Conservation (phyloP, 2,113 vertebrate species). For the Scomber colias region DNA sequence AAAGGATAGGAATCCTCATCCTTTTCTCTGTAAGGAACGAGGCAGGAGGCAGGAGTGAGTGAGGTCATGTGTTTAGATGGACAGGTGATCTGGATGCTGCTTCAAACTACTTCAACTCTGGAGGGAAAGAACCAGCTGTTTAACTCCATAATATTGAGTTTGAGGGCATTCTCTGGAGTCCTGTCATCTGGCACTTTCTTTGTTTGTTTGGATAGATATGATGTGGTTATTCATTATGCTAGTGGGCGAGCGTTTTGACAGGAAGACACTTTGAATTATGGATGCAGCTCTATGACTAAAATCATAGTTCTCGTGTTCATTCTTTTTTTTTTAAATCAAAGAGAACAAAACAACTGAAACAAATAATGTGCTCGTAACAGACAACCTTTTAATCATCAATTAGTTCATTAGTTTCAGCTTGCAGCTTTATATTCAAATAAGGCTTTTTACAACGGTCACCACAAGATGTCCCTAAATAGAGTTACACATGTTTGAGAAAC, state of each 20-base stretch:
- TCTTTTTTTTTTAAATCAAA: too few relatives aligned
- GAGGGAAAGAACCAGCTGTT: neutral
- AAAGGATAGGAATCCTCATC: constrained; percentile 10
- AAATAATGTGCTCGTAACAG: too few relatives aligned
- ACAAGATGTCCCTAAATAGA: too few relatives aligned
- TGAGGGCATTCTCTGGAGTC: neutral
- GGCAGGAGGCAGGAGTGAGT: neutral
- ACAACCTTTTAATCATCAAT: too few relatives aligned
- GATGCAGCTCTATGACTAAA: neutral
- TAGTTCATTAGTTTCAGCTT: too few relatives aligned
- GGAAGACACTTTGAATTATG: constrained; percentile 4
- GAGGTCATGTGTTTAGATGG: neutral
- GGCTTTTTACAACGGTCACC: too few relatives aligned
- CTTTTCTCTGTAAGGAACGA: neutral
- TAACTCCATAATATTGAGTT: neutral
- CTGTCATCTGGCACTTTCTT: neutral
- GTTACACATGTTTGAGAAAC: too few relatives aligned
- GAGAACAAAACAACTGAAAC: too few relatives aligned
- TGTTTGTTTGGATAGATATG: neutral
- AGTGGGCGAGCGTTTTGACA: constrained; percentile 5
- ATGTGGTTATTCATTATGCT: neutral
- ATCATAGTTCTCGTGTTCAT: too few relatives aligned
- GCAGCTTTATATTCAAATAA: too few relatives aligned
- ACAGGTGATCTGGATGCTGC: neutral
- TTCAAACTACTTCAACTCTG: neutral